Base-by-base conservation (phyloP, 1,140 invertebrate genomes). In the Oncopodura yosiiana region DNA sequence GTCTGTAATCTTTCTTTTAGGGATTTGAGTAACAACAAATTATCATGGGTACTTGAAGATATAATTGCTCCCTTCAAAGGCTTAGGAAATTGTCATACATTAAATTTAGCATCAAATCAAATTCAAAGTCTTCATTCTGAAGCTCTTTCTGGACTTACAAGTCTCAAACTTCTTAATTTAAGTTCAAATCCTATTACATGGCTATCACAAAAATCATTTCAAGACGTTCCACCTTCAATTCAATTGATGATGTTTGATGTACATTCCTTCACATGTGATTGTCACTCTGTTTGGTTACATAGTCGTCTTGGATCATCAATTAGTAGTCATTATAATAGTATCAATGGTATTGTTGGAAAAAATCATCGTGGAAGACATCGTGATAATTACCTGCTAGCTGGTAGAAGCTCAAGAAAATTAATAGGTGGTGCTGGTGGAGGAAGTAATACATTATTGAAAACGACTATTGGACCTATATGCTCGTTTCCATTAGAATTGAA, bases 1-100 rank as follows among this genome's bases (percentile, higher is more conserved):
- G n/a, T 49, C 30, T 2, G 19, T 51, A 36, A 37, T 21, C 11
- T 16, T 60, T 56, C n/a, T 68, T 72, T 16, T 66, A 82, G 80
- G 49, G 79, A 84, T 63, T 70, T 94, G 44, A 84, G 82, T 64
- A 77, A 81, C 56, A 94, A 95, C 69, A 79, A 83, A 68, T 81
- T 95, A 60, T 88, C 86, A 0, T 91, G 86, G 80, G 84, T 84
- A 43, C 81, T 94, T 38, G 92, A 94, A 73, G 89, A 93, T 69
- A 81, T 81, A 65, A 81, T 77, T 41, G 82, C 81, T 48, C 80
- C 83, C 2, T 94, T 94, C 69, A 74, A 77, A 49, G 80, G 83
- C 14, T 70, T 95, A 29, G 73, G 71, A 21, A 79, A 81, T 55
- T 73, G 94, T 24, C 71, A 75, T 34, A 79, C 75, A 49, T 75